Evolutionary conservation across 1,140 invertebrate species (phyloP), one percentile per base, ranked within the genome.

Genomic region (Pogonus chalceus): DNA sequence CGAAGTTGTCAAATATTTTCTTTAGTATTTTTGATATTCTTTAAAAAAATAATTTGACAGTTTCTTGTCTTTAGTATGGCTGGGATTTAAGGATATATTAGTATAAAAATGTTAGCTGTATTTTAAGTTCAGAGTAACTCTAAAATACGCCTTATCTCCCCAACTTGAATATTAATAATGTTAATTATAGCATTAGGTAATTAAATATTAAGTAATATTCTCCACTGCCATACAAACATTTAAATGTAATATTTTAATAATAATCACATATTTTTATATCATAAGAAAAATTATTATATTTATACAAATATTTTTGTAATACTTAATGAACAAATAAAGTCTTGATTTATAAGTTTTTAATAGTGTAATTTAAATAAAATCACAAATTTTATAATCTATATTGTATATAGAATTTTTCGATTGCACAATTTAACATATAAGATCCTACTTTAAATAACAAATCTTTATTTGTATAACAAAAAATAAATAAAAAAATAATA

Each of bases 401-500:
- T 10, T 43, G 18, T 43, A 43, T 16, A 4, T 9, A 9, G n/a
- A n/a, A n/a, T n/a, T n/a, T n/a, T n/a, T n/a, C n/a, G n/a, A 43
- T 43, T 43, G 37, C 37, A 43, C 37, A 43, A n/a, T 9, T 43
- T 10, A 43, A 12, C 18, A 4, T 18, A 43, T 16, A 43, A 43
- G 37, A 43, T 43, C 37, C 37, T 43, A 43, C 37, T 43, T 12
- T 10, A 43, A 43, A 4, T 31, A 14, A 31, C 26, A 31, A 31
- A 14, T 7, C 4, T 31, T 7, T 31, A 31, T 31, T 31, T 31
- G 26, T 31, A 7, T 7, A 31, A 31, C 26, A 31, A 4, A 31
- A 43, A 43, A 43, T 43, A 43, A 43, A 43, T 43, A 31, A 7
- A 43, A 43, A 43, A 16, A 43, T 43, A 43, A 43, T 43, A 43